These are phyloP conservation scores for Falco columbarius DNA, from an alignment of 2,797 vertebrate species.

Conservation along the genomic window DNA sequence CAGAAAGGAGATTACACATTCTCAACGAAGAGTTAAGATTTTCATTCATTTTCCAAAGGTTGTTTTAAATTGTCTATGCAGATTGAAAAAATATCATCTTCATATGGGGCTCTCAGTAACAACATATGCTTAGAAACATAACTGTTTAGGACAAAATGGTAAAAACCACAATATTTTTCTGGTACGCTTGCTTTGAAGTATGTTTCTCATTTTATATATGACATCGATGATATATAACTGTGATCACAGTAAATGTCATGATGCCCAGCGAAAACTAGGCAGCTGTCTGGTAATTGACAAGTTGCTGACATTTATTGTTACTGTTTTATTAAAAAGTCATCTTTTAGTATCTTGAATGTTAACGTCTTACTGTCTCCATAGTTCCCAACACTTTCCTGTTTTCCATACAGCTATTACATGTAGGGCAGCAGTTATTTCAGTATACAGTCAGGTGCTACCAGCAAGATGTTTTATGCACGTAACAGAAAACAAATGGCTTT, in stretches of 20 bases:
- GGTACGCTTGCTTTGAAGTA: not conserved
- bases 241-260: not conserved
- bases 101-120: not conserved
- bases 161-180: not conserved
- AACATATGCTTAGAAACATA: not conserved
- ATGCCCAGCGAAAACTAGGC: not conserved
- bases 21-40: not conserved
- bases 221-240: not conserved
- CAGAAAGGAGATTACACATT: not conserved
- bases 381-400: not conserved
- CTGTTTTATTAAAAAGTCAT: not conserved
- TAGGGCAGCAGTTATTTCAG: not conserved
- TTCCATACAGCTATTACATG: not conserved
- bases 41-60: not conserved
- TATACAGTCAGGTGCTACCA: not conserved
- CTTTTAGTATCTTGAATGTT: not conserved
- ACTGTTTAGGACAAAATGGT: not conserved
- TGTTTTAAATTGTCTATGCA: conserved; percentile 25
- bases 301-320: not conserved
- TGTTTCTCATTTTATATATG: not conserved
- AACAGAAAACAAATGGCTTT: not conserved
- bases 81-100: not conserved
- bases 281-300: not conserved
- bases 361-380: not conserved
- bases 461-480: not conserved